Evolutionary conservation across 1,140 invertebrate species (phyloP).

Genomic region (Colletes gigas): DNA sequence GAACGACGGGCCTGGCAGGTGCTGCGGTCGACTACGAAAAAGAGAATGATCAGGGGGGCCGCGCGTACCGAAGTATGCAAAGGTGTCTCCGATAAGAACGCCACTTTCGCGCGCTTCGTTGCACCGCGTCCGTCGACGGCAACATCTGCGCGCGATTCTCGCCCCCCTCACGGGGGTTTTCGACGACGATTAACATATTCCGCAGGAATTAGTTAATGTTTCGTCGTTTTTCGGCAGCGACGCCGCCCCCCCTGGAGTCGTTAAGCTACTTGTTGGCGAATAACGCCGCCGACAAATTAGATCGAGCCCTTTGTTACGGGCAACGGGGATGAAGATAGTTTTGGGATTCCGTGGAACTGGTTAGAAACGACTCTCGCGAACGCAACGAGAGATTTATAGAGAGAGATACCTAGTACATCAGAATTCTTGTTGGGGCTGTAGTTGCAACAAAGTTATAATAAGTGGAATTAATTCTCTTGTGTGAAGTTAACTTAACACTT

Average conservation of each 20-base stretch:
- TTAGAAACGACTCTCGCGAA: no score
- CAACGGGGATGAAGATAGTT: no score
- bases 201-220: slow-evolving; percentile 19
- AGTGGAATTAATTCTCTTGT: no score
- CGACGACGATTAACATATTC: slow-evolving; percentile 18
- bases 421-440: no score
- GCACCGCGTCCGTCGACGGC: background rate
- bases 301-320: background rate
- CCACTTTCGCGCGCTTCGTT: background rate
- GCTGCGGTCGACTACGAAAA: slow-evolving; percentile 14
- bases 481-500: no score
- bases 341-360: no score
- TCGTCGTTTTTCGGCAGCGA: background rate
- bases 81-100: slow-evolving; percentile 35
- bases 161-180: background rate
- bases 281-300: background rate
- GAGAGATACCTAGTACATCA: no score
- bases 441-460: no score
- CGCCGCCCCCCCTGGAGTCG: background rate
- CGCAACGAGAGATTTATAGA: no score
- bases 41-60: slow-evolving; percentile 23
- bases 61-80: slow-evolving; percentile 13
- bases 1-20: slow-evolving; percentile 19
- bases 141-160: background rate
- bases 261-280: background rate